phyloP scores from a whole-genome alignment of 1,140 invertebrate species.

The Drosophila watanabei region DNA sequence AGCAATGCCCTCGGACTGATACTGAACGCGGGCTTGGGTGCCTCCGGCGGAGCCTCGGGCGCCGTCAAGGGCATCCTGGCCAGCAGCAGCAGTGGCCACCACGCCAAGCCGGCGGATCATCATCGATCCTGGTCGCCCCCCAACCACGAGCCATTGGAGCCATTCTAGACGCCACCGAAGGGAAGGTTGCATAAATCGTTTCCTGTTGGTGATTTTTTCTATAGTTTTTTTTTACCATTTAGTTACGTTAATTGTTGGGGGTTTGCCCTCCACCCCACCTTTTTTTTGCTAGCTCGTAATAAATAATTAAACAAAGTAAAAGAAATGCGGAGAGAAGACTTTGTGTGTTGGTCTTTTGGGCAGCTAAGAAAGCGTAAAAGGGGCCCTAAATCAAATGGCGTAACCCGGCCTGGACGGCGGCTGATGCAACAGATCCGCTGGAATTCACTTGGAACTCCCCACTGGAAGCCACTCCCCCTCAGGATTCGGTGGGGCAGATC shows the following conservation, averaged over 20 bases:
- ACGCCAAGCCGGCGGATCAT: conserved; percentile 32
- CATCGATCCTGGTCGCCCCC: conserved; percentile 41
- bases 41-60: conserved; percentile 75
- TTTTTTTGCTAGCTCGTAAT: conserved; percentile 41
- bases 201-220: neutral
- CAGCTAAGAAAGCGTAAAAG: conserved; percentile 66
- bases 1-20: conserved; percentile 74
- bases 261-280: neutral
- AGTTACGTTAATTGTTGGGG: conserved; percentile 21
- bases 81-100: conserved; percentile 65
- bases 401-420: conserved; percentile 26
- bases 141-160: conserved; percentile 26
- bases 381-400: conserved; percentile 33
- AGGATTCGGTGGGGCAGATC: conserved; percentile 30
- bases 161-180: conserved; percentile 14
- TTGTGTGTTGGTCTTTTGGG: conserved; percentile 50
- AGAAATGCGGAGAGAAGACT: conserved; percentile 9
- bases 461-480: conserved; percentile 6
- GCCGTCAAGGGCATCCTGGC: conserved; percentile 70
- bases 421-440: conserved; percentile 50
- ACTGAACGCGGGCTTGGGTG: conserved; percentile 76
- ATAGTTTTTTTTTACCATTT: neutral
- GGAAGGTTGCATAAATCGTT: neutral
- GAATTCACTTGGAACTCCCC: neutral
- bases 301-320: conserved; percentile 33